Evolutionary conservation across 2,113 vertebrate species (phyloP).

Genomic region (Pteruthius melanotis): DNA sequence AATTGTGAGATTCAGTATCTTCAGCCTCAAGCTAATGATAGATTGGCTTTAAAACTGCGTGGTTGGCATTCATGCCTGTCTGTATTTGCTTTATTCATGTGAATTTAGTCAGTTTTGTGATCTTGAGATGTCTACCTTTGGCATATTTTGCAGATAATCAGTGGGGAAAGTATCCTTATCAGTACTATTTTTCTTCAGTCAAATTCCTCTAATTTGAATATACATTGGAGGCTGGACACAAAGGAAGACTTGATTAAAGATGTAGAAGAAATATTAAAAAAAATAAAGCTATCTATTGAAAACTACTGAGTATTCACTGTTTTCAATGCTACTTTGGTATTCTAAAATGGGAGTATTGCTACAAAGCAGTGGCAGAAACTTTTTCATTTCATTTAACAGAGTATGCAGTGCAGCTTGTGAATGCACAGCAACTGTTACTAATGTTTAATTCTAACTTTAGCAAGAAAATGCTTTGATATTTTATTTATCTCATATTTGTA

Average conservation of each 20-base stretch:
- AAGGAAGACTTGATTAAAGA: background rate
- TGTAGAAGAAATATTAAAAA: background rate
- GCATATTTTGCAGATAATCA: background rate
- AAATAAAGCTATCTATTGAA: background rate
- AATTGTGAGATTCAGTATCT: background rate
- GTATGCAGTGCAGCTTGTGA: background rate
- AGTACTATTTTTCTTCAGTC: background rate
- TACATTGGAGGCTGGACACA: background rate
- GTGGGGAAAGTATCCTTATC: background rate
- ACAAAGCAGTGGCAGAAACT: background rate
- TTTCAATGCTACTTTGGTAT: background rate
- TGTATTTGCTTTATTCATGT: background rate
- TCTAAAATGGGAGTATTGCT: background rate
- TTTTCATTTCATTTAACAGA: background rate
- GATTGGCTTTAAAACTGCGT: background rate
- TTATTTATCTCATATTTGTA: background rate
- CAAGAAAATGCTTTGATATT: background rate
- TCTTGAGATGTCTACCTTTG: fast-evolving
- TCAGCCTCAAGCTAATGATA: background rate
- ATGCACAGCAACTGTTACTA: background rate
- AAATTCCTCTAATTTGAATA: background rate
- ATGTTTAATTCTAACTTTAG: background rate
- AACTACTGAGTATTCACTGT: background rate
- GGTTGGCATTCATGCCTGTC: fast-evolving
- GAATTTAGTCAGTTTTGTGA: background rate